phyloP scores from a whole-genome alignment of 35 echinoderm and acorn worm genomes.

The Ophiothrix spiculata region DNA sequence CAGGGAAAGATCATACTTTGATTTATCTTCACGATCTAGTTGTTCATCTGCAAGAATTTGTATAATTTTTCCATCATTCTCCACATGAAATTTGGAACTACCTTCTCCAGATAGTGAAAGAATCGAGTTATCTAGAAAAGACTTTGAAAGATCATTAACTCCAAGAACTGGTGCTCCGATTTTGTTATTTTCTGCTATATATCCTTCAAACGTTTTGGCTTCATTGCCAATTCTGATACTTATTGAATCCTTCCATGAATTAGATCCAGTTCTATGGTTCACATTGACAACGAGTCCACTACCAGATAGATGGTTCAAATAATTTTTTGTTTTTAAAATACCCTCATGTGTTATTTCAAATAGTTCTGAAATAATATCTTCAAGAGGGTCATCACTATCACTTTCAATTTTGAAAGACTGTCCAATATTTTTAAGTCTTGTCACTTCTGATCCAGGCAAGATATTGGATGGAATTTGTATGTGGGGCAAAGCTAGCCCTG shows the following conservation, averaged over 20 bases:
- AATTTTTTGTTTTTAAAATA: slow-evolving; percentile 8
- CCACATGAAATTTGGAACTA: neutral
- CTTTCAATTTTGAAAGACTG: slow-evolving; percentile 17
- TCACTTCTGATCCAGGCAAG: slow-evolving; percentile 6
- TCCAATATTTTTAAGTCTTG: slow-evolving; percentile 15
- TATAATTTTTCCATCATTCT: neutral
- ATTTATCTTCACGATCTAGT: neutral
- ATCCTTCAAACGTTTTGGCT: slow-evolving; percentile 7
- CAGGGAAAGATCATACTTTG: neutral
- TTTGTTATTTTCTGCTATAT: slow-evolving; percentile 20
- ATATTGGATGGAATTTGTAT: slow-evolving; percentile 17
- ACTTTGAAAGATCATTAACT: neutral
- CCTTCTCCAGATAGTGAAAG: neutral
- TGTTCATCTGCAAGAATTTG: neutral
- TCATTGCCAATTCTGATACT: slow-evolving; percentile 24
- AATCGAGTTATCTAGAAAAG: neutral
- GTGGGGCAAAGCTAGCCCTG: slow-evolving; percentile 21
- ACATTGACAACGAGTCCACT: neutral
- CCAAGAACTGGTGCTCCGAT: neutral
- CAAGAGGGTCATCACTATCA: neutral
- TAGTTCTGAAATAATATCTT: neutral
- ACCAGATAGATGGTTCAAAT: neutral
- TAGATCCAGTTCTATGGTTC: neutral
- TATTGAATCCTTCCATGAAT: slow-evolving; percentile 19
- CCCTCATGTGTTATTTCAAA: slow-evolving; percentile 25